A percentile compares a stretch with the other conserved stretches of the same genome.
Evolutionary conservation across 1,140 invertebrate species (phyloP).

Genomic region (Tetramorium alpestre): DNA sequence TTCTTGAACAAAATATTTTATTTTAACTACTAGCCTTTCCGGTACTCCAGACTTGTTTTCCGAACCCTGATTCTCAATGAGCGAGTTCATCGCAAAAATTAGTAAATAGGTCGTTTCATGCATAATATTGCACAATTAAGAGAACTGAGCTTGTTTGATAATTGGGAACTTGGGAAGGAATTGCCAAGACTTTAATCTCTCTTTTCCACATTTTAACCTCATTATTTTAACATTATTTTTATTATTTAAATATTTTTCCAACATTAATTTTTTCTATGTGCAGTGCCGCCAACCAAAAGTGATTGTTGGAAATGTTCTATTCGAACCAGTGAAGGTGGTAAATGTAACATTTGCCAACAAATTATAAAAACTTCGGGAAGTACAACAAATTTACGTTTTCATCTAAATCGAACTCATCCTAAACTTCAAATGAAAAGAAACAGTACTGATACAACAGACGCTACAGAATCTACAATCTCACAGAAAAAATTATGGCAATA

Average conservation of each 20-base stretch:
- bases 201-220: neutral
- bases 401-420: neutral
- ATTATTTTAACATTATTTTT: conserved; percentile 21
- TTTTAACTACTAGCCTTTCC: no score
- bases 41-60: no score
- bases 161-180: neutral
- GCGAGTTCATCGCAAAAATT: no score
- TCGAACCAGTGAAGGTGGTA: neutral
- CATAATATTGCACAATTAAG: neutral
- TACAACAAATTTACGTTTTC: conserved; percentile 5
- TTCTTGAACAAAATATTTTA: no score
- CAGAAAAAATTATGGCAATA: neutral
- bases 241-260: neutral
- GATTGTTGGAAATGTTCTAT: neutral
- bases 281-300: neutral
- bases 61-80: no score
- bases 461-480: neutral
- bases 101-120: no score
- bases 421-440: neutral
- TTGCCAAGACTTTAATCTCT: neutral
- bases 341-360: conserved; percentile 1
- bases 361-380: neutral
- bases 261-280: neutral
- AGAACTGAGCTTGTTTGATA: neutral
- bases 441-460: neutral